Percentiles rank a stretch among this genome's conserved stretches.
Conservation (phyloP, 1,140 invertebrate genomes). For the Gonioctena quinquepunctata region DNA sequence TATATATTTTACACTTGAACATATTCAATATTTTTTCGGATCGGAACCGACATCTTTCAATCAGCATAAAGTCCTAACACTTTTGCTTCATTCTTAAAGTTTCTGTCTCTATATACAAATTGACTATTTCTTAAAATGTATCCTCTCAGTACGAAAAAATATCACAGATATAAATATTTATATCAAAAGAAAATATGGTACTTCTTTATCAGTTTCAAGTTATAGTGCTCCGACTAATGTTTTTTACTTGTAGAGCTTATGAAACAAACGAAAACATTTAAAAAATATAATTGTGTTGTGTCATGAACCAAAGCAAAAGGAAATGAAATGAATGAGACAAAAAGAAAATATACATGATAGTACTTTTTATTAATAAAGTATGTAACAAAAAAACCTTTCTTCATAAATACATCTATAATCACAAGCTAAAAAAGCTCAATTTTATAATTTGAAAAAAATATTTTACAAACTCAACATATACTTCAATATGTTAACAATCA, state of each 20-base stretch:
- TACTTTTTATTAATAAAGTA: constrained; percentile 50
- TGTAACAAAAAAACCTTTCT: constrained; percentile 52
- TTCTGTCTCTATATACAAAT: constrained; percentile 47
- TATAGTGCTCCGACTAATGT: not conserved
- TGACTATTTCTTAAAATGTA: constrained; percentile 46
- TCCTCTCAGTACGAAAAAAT: constrained; percentile 50
- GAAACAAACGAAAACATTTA: too few relatives aligned
- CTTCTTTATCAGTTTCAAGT: not conserved
- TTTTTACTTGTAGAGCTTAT: too few relatives aligned
- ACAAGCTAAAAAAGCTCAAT: constrained; percentile 37
- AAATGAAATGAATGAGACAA: constrained; percentile 10
- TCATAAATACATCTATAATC: constrained; percentile 49
- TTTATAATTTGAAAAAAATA: constrained; percentile 37
- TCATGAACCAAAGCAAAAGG: too few relatives aligned
- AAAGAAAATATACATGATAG: constrained; percentile 38
- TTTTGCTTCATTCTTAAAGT: constrained; percentile 21
- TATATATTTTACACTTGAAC: constrained; percentile 19
- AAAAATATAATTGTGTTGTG: too few relatives aligned
- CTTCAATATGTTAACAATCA: constrained; percentile 17
- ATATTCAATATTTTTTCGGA: not conserved
- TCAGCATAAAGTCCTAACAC: not conserved
- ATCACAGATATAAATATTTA: constrained; percentile 41
- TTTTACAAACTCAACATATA: constrained; percentile 31
- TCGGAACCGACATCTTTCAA: not conserved
- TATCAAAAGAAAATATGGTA: not conserved